Conservation (phyloP, 2,888 invertebrate genomes). For the Celastrina argiolus region DNA sequence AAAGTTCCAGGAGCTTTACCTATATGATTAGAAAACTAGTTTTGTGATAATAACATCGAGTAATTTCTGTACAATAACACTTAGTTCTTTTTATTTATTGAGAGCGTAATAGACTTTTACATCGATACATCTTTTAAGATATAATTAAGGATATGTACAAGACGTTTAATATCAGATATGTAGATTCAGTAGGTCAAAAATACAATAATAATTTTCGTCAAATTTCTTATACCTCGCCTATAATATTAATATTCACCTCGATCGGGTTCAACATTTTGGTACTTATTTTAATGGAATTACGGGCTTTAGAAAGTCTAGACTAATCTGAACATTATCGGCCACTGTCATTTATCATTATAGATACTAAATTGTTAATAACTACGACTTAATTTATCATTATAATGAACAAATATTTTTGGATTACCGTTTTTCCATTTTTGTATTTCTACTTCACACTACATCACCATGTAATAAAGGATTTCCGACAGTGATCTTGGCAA, state of each 20-base stretch:
- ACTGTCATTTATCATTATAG: neutral
- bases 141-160: slow-evolving; percentile 14
- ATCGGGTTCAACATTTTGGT: neutral
- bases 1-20: neutral
- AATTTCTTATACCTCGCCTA: neutral
- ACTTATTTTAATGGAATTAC: neutral
- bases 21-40: neutral
- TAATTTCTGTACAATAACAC: slow-evolving; percentile 1
- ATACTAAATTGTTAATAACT: neutral
- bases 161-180: slow-evolving; percentile 9
- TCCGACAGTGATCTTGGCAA: neutral
- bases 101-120: neutral
- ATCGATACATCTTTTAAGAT: neutral
- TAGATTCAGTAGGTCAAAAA: slow-evolving; percentile 3
- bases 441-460: too few species aligned
- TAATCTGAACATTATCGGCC: neutral
- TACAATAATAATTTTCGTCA: neutral
- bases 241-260: neutral
- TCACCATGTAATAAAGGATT: too few species aligned
- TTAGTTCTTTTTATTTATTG: neutral
- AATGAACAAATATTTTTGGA: neutral
- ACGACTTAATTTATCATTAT: neutral
- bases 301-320: neutral
- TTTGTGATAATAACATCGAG: neutral
- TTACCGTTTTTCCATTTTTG: too few species aligned